Evolutionary conservation across 2,888 invertebrate species (phyloP).

Genomic region (Aquatica leii): DNA sequence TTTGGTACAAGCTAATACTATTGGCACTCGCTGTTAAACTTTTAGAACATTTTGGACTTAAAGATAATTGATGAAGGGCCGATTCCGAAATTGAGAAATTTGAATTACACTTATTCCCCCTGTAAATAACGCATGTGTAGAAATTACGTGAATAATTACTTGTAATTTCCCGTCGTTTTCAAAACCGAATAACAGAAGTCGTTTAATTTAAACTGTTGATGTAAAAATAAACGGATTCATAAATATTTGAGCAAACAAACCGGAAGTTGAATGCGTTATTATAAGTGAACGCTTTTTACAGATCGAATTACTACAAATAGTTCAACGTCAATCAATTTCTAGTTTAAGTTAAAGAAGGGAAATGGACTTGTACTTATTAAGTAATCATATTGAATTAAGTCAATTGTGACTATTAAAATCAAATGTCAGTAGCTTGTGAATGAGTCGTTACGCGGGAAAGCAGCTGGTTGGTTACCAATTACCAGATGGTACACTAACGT

Average conservation of each 20-base stretch:
- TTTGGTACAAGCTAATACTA: constrained; percentile 54
- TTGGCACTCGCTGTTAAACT: constrained; percentile 49
- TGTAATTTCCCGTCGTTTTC: not conserved
- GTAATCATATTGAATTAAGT: constrained; percentile 12
- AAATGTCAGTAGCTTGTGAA: constrained; percentile 12
- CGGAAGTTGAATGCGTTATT: not conserved
- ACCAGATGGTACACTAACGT: constrained; percentile 17
- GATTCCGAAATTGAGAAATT: constrained; percentile 90
- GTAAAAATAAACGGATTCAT: constrained; percentile 4
- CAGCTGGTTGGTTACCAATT: constrained; percentile 4
- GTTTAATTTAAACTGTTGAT: not conserved
- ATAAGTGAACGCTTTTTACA: not conserved
- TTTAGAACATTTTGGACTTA: constrained; percentile 56
- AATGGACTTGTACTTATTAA: not conserved
- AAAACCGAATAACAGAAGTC: not conserved
- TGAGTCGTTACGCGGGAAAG: constrained; percentile 17
- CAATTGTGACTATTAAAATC: constrained; percentile 21
- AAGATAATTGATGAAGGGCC: constrained; percentile 76
- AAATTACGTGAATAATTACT: not conserved
- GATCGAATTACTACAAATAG: not conserved
- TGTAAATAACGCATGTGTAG: constrained; percentile 9
- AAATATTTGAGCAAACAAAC: not conserved
- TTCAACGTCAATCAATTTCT: not conserved
- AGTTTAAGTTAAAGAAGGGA: not conserved
- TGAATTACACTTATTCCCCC: constrained; percentile 43